phyloP scores from a whole-genome alignment of 2,113 vertebrate species.

The Varanus komodoensis region DNA sequence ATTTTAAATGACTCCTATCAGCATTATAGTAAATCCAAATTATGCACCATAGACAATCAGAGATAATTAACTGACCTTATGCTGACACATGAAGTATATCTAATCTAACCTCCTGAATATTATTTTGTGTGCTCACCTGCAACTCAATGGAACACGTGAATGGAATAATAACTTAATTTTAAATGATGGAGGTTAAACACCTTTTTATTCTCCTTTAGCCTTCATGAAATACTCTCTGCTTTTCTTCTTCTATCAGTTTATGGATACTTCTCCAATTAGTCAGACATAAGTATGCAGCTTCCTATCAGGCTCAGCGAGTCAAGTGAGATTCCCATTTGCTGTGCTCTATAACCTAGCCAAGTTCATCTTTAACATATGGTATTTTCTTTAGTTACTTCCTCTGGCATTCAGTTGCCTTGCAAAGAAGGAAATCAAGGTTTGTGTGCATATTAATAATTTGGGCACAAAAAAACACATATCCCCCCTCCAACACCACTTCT shows the following conservation, averaged over 20 bases:
- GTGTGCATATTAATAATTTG: conserved; percentile 41
- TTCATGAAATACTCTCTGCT: neutral
- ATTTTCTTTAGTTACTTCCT: conserved; percentile 26
- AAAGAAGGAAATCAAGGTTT: conserved; percentile 41
- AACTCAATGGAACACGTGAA: neutral
- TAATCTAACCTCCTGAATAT: conserved; percentile 32
- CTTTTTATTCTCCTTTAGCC: neutral
- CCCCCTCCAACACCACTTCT: conserved; percentile 29
- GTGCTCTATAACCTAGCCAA: conserved; percentile 25
- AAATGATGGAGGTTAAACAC: conserved; percentile 21
- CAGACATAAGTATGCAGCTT: conserved; percentile 24
- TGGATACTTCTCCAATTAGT: conserved; percentile 30
- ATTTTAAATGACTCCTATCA: conserved; percentile 11
- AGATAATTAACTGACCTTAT: conserved; percentile 28
- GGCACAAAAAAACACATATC: conserved; percentile 40
- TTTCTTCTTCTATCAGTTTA: neutral
- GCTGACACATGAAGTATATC: conserved; percentile 13
- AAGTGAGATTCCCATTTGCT: neutral
- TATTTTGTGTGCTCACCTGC: neutral
- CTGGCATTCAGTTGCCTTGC: conserved; percentile 32
- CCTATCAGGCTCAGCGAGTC: conserved; percentile 1
- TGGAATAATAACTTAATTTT: neutral
- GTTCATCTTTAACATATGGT: conserved; percentile 54
- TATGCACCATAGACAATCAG: conserved; percentile 25
- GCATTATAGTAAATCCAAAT: conserved; percentile 18